A percentile compares a stretch with the other conserved stretches of the same genome.
These are phyloP conservation scores for Psilopsiagon aurifrons DNA, from an alignment of 2,113 vertebrate species.

Conservation along the genomic window DNA sequence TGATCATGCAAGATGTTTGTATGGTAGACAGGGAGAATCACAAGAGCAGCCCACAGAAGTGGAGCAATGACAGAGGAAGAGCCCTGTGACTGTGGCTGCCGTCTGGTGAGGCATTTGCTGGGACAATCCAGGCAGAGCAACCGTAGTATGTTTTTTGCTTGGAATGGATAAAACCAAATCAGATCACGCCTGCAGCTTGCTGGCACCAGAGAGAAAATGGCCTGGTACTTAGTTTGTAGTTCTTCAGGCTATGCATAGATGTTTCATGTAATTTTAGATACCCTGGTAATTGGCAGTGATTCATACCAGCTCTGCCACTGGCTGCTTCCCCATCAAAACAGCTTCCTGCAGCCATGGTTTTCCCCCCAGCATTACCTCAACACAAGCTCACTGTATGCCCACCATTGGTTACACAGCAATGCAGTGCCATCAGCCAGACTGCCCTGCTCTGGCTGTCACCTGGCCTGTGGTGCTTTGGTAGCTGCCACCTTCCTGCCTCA, in stretches of 20 bases:
- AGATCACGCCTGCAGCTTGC: not conserved
- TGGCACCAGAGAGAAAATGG: not conserved
- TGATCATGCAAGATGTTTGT: not conserved
- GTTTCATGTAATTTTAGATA: slow-evolving; percentile 14
- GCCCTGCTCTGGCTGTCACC: rapidly evolving
- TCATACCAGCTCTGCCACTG: not conserved
- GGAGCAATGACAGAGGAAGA: not conserved
- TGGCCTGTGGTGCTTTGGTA: rapidly evolving
- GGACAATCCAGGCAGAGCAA: not conserved
- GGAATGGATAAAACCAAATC: not conserved
- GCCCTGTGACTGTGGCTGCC: not conserved
- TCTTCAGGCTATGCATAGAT: not conserved
- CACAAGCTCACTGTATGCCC: not conserved
- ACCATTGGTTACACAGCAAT: rapidly evolving
- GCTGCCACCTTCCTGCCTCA: not conserved
- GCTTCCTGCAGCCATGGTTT: not conserved
- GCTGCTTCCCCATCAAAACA: not conserved
- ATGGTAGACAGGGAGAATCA: not conserved
- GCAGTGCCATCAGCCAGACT: not conserved
- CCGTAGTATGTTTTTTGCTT: not conserved
- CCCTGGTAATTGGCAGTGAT: slow-evolving; percentile 8
- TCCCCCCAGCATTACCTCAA: not conserved
- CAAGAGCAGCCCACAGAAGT: rapidly evolving
- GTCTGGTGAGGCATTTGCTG: not conserved
- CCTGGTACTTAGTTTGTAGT: not conserved